Percentiles rank a stretch among this genome's conserved stretches.
phyloP scores from a whole-genome alignment of 2,888 invertebrate species.

The Agrotis exclamationis region DNA sequence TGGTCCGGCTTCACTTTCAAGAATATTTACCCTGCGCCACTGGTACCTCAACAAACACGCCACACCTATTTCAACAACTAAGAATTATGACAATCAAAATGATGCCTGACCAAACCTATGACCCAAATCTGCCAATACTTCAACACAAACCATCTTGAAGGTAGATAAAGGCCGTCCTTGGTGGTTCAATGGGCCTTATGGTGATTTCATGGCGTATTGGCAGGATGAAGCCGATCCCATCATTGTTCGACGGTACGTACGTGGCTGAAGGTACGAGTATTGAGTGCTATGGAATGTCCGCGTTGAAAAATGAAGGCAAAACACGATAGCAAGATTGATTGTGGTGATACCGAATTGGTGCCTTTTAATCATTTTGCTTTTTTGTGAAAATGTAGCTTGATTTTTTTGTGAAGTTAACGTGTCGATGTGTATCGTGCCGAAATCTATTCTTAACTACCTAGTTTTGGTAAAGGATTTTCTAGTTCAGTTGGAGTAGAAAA shows the following conservation, averaged over 20 bases:
- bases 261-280: slow-evolving; percentile 60
- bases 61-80: slow-evolving; percentile 34
- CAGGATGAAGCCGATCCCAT: slow-evolving; percentile 77
- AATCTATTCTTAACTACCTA: slow-evolving; percentile 37
- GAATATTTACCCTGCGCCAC: too few species aligned
- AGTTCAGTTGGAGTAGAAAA: background rate
- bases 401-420: slow-evolving; percentile 51
- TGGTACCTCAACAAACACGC: slow-evolving; percentile 4
- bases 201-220: slow-evolving; percentile 74
- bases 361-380: slow-evolving; percentile 63
- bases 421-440: slow-evolving; percentile 50
- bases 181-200: slow-evolving; percentile 71
- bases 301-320: slow-evolving; percentile 66
- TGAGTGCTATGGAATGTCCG: slow-evolving; percentile 56
- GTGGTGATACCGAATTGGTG: slow-evolving; percentile 58
- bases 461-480: slow-evolving; percentile 21
- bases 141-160: slow-evolving; percentile 56
- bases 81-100: slow-evolving; percentile 52
- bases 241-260: slow-evolving; percentile 70
- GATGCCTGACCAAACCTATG: slow-evolving; percentile 35
- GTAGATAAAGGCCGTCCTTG: slow-evolving; percentile 64
- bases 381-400: slow-evolving; percentile 49
- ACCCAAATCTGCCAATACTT: slow-evolving; percentile 53
- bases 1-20: too few species aligned
- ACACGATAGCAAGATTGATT: slow-evolving; percentile 68